phyloP scores from a whole-genome alignment of 2,888 invertebrate genomes.

The Synanthedon formicaeformis region DNA sequence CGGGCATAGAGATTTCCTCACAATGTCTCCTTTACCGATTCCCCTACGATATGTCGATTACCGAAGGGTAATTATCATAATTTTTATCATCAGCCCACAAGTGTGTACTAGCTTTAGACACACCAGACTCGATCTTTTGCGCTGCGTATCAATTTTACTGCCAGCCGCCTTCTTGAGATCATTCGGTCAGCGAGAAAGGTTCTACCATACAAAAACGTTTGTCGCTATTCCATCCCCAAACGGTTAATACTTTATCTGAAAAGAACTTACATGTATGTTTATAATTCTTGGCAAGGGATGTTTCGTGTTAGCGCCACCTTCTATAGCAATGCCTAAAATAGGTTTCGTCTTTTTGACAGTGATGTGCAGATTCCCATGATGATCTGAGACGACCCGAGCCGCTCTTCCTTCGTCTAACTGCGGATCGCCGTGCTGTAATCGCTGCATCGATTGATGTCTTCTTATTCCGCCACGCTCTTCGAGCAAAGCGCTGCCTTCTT shows the following conservation, averaged over 20 bases:
- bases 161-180: no score
- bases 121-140: no score
- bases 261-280: constrained; percentile 88
- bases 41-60: no score
- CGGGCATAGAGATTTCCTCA: no score
- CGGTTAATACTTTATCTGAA: neutral
- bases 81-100: no score
- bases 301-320: constrained; percentile 96
- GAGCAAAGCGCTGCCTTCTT: constrained; percentile 79
- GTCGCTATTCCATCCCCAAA: constrained; percentile 7
- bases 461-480: constrained; percentile 76
- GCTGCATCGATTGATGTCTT: constrained; percentile 83
- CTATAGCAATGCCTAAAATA: constrained; percentile 95
- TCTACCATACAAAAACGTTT: constrained; percentile 4
- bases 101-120: no score
- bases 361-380: constrained; percentile 89
- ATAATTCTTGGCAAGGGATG: constrained; percentile 95
- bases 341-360: constrained; percentile 94
- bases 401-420: constrained; percentile 61
- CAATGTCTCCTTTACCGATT: no score
- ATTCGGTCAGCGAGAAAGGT: no score
- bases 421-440: constrained; percentile 73
- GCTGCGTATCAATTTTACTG: no score
- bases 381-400: constrained; percentile 82
- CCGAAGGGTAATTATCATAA: no score